Conservation (phyloP, 1,140 invertebrate genomes). For the Drosophila grimshawi region DNA sequence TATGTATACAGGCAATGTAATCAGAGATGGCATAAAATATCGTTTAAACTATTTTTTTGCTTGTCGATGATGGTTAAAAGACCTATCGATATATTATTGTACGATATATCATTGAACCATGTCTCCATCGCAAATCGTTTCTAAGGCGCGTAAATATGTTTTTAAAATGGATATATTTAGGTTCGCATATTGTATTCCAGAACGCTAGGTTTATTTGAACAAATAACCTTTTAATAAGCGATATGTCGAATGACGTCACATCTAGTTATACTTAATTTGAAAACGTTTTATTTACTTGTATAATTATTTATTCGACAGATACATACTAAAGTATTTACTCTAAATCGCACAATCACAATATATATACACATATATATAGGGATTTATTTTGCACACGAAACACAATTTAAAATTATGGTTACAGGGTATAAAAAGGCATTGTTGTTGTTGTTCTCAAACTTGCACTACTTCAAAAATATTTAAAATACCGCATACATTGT, state of each 20-base stretch:
- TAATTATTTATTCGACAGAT: slow-evolving; percentile 38
- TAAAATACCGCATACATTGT: slow-evolving; percentile 58
- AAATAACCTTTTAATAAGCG: too few relatives aligned
- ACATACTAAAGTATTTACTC: slow-evolving; percentile 28
- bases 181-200: too few relatives aligned
- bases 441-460: slow-evolving; percentile 57
- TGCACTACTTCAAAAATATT: slow-evolving; percentile 71
- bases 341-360: slow-evolving; percentile 31
- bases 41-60: background rate
- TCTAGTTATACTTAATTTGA: background rate
- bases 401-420: slow-evolving; percentile 43
- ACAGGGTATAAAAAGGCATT: slow-evolving; percentile 64
- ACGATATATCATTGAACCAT: background rate
- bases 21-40: background rate
- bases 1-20: slow-evolving; percentile 11
- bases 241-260: too few relatives aligned
- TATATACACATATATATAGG: slow-evolving; percentile 3
- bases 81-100: background rate
- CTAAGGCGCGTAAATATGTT: background rate
- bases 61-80: background rate
- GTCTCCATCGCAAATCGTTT: too few relatives aligned
- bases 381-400: slow-evolving; percentile 31
- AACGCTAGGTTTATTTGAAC: too few relatives aligned
- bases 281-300: background rate
- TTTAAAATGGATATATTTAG: background rate